Conservation (phyloP, 2,888 invertebrate species). For the Phymatocera aterrima region DNA sequence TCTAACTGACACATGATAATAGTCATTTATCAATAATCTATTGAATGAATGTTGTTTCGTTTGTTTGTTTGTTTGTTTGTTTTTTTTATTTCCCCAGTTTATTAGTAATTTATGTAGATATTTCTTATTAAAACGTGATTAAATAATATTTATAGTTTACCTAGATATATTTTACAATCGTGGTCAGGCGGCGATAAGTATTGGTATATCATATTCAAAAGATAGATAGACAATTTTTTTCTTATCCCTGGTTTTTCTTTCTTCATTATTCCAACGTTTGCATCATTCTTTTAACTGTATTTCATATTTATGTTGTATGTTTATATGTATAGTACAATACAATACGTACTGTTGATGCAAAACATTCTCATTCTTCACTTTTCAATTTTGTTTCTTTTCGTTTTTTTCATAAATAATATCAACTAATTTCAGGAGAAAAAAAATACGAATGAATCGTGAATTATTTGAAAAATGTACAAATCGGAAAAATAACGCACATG, state of each 20-base stretch:
- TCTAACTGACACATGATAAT: too few species aligned
- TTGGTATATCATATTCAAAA: constrained; percentile 25
- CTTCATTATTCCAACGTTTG: not conserved
- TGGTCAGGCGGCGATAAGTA: constrained; percentile 26
- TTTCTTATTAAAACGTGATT: constrained; percentile 19
- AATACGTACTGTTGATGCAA: not conserved
- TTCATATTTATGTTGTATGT: not conserved
- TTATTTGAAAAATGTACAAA: constrained; percentile 34
- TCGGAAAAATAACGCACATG: not conserved
- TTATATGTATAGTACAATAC: constrained; percentile 9
- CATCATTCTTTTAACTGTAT: not conserved
- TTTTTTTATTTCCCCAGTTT: not conserved
- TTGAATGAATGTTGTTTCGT: constrained; percentile 32
- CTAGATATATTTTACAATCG: constrained; percentile 38
- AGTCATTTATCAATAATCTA: too few species aligned
- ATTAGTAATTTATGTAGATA: not conserved
- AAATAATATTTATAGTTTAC: too few species aligned
- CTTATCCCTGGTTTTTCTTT: too few species aligned
- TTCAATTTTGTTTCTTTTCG: not conserved
- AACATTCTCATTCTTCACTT: not conserved
- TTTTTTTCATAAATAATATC: constrained; percentile 43
- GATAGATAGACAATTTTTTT: constrained; percentile 1
- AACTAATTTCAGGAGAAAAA: constrained; percentile 21
- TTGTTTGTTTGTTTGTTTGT: not conserved
- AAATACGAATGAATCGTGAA: constrained; percentile 20